These are phyloP conservation scores for Pterobdella sp. DNA, from an alignment of 2,888 invertebrate species.

Conservation along the genomic window DNA sequence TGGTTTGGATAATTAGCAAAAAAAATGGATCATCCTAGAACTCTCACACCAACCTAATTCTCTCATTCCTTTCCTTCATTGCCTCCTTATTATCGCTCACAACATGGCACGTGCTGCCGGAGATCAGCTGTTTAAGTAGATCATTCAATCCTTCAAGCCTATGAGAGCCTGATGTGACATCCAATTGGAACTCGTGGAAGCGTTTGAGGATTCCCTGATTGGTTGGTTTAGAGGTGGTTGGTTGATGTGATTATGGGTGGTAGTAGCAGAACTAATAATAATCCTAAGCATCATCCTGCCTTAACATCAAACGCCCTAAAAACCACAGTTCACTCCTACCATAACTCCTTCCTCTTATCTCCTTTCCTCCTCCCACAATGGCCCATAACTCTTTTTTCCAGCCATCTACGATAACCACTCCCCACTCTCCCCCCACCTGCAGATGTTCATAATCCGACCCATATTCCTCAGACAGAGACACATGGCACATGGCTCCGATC, in stretches of 20 bases:
- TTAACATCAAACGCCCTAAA: background rate
- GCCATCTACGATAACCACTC: too few species aligned
- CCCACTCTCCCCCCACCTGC: slow-evolving; percentile 52
- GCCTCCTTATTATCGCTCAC: slow-evolving; percentile 62
- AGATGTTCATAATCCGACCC: slow-evolving; percentile 91
- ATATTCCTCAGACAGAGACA: slow-evolving; percentile 89
- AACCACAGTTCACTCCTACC: background rate
- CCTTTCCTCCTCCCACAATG: background rate
- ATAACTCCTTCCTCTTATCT: background rate
- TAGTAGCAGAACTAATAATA: background rate
- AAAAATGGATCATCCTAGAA: background rate
- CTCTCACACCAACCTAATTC: slow-evolving; percentile 62
- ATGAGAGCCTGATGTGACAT: slow-evolving; percentile 74
- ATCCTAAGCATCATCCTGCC: background rate
- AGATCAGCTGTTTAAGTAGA: slow-evolving; percentile 57
- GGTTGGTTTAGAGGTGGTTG: background rate
- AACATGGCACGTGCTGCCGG: slow-evolving; percentile 55
- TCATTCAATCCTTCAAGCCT: slow-evolving; percentile 63
- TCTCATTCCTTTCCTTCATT: slow-evolving; percentile 75
- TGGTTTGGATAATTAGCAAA: background rate
- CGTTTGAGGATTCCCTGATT: slow-evolving; percentile 64
- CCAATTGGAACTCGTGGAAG: slow-evolving; percentile 79
- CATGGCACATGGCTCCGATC: slow-evolving; percentile 82
- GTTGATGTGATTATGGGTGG: background rate
- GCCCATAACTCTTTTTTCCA: background rate